Evolutionary conservation across 2,797 vertebrate species (phyloP).

Genomic region (Champsocephalus esox): DNA sequence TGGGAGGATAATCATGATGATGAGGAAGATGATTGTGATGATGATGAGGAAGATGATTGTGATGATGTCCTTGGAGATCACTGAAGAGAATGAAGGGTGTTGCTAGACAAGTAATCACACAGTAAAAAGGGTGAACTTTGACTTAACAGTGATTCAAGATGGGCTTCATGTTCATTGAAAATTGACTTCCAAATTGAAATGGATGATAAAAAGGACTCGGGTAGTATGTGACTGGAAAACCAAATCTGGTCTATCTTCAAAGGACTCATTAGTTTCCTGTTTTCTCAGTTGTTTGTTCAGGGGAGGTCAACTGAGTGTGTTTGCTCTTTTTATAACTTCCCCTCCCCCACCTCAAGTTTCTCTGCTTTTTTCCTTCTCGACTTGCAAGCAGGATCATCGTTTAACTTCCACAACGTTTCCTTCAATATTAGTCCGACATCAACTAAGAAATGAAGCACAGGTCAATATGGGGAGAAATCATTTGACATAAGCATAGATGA

Average conservation of each 20-base stretch:
- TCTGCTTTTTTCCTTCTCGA: not conserved
- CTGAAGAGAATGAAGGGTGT: not conserved
- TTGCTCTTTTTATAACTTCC: not conserved
- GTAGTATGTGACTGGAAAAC: constrained; percentile 6
- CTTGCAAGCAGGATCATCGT: not conserved
- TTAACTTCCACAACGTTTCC: not conserved
- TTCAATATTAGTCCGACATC: not conserved
- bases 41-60: not conserved
- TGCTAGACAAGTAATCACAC: not conserved
- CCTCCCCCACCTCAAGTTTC: not conserved
- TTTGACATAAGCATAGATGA: not conserved
- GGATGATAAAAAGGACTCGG: not conserved
- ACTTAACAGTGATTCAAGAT: not conserved
- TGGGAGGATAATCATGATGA: not conserved
- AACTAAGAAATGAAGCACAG: not conserved
- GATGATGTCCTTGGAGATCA: not conserved
- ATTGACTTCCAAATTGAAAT: constrained; percentile 3
- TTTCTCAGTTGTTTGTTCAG: constrained; percentile 36
- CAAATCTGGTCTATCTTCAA: not conserved
- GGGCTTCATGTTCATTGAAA: constrained; percentile 2
- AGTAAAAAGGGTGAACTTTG: not conserved
- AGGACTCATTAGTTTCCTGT: not conserved
- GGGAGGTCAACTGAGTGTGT: constrained; percentile 19
- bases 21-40: not conserved
- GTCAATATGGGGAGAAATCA: too few relatives aligned